Evolutionary conservation across 2,797 vertebrate genomes (phyloP), one percentile per base, ranked within the genome.

Genomic region (Tragelaphus oryx): DNA sequence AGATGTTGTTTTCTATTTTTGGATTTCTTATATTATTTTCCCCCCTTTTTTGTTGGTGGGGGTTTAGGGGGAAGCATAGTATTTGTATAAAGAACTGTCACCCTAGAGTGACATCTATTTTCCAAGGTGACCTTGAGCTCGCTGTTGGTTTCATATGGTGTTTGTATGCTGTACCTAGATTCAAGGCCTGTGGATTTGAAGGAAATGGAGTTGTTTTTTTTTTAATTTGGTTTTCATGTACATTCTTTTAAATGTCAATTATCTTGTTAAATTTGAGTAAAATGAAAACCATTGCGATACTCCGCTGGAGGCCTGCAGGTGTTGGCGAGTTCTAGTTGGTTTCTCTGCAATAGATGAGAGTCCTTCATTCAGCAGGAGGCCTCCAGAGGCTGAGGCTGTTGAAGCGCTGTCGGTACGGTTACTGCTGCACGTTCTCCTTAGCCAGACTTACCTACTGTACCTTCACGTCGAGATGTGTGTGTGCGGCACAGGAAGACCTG

Each of bases 1-100:
- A 97, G 94, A 97, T 88, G 82, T 95, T 95, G 93, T 97, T 97
- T 97, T 97, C 94, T 97, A 96, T 96, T 97, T 97, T 98, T 97
- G 89, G 88, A 96, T 97, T 96, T 94, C 33, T 95, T 95, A 22
- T 92, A 26, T 95, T 85, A 65, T 68, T 94, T 60, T 11, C 55
- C 90, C 92, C 71, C 86, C 9, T 41, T 52, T 93, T 94, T 96
- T 82, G 62, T 79, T 86, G 89, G 93, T 80, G 74, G 57, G 91
- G 91, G 83, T 74, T 78, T 60, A 22, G 87, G 86, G 95, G 95
- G 94, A 74, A 87, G 87, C 80, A 87, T 95, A 92, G 59, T 96
- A 94, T 96, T 96, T 97, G 90, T 97, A 96, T 83, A 85, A 96
- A 97, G 91, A 96, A 78, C 89, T 84, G 92, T 97, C 95, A 86